Evolutionary conservation across 2,113 vertebrate genomes (phyloP), one percentile per base, ranked within the genome.

Genomic region (Tenrec ecaudatus): DNA sequence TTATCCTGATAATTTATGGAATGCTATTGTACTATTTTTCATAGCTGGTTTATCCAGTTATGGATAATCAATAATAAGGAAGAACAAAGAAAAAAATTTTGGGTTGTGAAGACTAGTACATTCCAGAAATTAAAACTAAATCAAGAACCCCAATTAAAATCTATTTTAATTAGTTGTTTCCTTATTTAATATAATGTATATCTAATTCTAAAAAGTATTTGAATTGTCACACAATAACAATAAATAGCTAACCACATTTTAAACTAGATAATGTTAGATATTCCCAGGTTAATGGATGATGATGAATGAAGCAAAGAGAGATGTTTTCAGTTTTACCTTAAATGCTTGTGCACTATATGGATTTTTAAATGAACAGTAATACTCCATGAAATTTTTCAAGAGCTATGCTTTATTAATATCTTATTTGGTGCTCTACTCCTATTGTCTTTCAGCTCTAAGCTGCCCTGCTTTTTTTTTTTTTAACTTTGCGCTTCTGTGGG

Each of bases 91-190:
- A 66, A 40, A 57, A 69, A 17, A 40, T 1, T 10, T 80, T 64
- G 12, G 6, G 38, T 6, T 40, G 29, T 40, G 9, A 23, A n/a
- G 3, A 60, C 40, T 5, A 57, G 57, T 40, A 20, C 16, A 22
- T 38, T 88, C 73, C n/a, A 85, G 83, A 81, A 93, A 60, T 89
- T 31, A 93, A 53, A 89, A 38, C 6, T 23, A 88, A 79, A 3
- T 6, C 20, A 66, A 75, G 53, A 73, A 86, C 77, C 25, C 16
- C 64, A 88, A 76, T 38, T 53, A 90, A 60, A 71, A 53, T 82
- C 14, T 36, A 1, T 40, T 82, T 33, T 58, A 85, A 36, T 68
- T 76, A 40, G 40, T 40, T 40, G 22, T 27, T 60, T 86, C 23
- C 40, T 78, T 82, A 66, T 66, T n/a, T 29, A 31, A 43, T 43